Conservation (phyloP, 2,113 vertebrate species). For the Misgurnus mizolepis region DNA sequence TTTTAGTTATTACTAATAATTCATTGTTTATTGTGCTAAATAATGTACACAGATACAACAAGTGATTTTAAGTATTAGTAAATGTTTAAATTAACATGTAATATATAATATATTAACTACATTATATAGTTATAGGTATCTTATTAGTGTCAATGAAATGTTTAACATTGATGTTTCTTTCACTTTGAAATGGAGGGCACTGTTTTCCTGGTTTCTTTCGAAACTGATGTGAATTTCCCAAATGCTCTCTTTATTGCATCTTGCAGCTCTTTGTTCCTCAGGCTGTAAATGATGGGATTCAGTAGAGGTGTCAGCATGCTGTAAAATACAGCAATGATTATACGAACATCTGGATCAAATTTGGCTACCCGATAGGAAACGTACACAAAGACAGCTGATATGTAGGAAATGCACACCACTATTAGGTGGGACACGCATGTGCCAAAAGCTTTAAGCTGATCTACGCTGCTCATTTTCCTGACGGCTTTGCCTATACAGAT, state of each 20-base stretch:
- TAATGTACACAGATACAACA: no score
- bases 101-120: no score
- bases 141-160: no score
- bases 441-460: constrained; percentile 49
- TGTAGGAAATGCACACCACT: constrained; percentile 57
- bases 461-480: constrained; percentile 27
- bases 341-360: constrained; percentile 56
- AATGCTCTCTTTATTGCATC: constrained; percentile 49
- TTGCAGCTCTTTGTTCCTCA: constrained; percentile 60
- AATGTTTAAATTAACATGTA: no score
- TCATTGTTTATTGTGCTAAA: no score
- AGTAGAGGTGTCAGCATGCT: constrained; percentile 58
- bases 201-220: neutral
- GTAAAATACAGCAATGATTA: constrained; percentile 57
- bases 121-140: no score
- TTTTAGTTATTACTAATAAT: no score
- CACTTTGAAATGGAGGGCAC: constrained; percentile 6
- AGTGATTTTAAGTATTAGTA: no score
- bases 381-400: constrained; percentile 55
- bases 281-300: constrained; percentile 64
- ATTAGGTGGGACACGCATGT: constrained; percentile 58
- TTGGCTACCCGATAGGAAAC: constrained; percentile 59
- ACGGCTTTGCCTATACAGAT: constrained; percentile 46
- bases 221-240: constrained; percentile 12
- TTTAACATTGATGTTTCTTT: neutral